Conservation (phyloP, 2,888 invertebrate species). For the Lasioglossum vierecki region DNA sequence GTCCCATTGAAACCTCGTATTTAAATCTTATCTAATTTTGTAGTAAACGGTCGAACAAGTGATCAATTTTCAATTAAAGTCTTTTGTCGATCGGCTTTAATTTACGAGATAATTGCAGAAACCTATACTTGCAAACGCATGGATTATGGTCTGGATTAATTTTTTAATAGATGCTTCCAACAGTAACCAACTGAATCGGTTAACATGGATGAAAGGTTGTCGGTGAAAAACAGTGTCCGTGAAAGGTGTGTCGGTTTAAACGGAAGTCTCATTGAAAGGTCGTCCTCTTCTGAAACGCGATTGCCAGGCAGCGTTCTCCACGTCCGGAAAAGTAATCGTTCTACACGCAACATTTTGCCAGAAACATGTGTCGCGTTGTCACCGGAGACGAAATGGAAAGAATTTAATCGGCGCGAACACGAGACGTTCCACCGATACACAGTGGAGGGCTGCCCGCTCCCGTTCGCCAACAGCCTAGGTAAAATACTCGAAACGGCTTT, state of each 20-base stretch:
- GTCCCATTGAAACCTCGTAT: too few species aligned
- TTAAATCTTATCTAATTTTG: too few species aligned
- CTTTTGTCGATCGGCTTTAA: too few species aligned
- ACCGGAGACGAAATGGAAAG: not conserved
- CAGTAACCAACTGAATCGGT: not conserved
- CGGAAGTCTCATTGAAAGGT: not conserved
- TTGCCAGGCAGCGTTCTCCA: not conserved
- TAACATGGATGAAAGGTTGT: not conserved
- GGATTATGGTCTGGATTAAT: too few species aligned
- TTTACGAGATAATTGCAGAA: too few species aligned
- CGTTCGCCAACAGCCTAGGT: not conserved
- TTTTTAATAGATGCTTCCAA: too few species aligned
- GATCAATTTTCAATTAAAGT: too few species aligned
- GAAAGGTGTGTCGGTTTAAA: not conserved
- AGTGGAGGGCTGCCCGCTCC: not conserved
- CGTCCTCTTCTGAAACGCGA: not conserved
- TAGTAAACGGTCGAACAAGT: too few species aligned
- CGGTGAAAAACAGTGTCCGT: not conserved
- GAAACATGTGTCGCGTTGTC: not conserved
- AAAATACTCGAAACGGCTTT: slow-evolving; percentile 44
- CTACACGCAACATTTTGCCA: not conserved
- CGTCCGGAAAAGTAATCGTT: not conserved
- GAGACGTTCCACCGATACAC: slow-evolving; percentile 7
- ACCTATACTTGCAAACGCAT: too few species aligned
- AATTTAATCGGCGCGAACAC: slow-evolving; percentile 30